phyloP scores from a whole-genome alignment of 2,888 invertebrate species.

The Ormyrus rosae region DNA sequence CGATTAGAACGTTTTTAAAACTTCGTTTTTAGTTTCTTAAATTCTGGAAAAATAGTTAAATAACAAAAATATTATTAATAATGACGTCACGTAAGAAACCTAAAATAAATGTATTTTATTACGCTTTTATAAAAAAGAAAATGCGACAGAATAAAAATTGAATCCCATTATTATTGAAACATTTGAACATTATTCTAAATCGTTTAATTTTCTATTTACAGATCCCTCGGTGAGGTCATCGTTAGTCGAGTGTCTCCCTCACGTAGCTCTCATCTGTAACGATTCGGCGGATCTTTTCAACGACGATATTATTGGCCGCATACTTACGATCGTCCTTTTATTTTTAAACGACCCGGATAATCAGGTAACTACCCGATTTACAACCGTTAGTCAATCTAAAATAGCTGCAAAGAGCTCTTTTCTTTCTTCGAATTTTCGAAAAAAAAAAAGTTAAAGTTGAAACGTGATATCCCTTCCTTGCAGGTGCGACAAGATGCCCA shows the following conservation, averaged over 20 bases:
- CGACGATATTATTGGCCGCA: constrained; percentile 76
- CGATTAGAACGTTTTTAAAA: too few relatives aligned
- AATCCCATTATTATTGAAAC: too few relatives aligned
- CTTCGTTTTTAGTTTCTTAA: too few relatives aligned
- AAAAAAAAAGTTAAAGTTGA: neutral
- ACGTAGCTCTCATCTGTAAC: constrained; percentile 80
- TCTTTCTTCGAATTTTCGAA: neutral
- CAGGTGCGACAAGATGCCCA: constrained; percentile 83
- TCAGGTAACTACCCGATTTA: constrained; percentile 75
- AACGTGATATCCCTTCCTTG: constrained; percentile 14
- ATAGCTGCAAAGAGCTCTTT: too few relatives aligned
- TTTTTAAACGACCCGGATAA: constrained; percentile 80
- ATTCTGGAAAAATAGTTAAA: too few relatives aligned
- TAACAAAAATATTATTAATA: too few relatives aligned
- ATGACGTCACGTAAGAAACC: too few relatives aligned
- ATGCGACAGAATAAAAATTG: too few relatives aligned
- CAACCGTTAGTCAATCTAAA: too few relatives aligned
- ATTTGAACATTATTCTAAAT: too few relatives aligned
- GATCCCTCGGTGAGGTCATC: constrained; percentile 80
- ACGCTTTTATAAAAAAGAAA: too few relatives aligned
- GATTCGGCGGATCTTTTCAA: constrained; percentile 77
- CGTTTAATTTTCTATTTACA: constrained; percentile 70
- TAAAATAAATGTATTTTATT: too few relatives aligned
- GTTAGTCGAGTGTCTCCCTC: constrained; percentile 82
- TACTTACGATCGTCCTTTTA: constrained; percentile 81